Conservation (phyloP, 2,888 invertebrate genomes). For the Cremastinae sp. region DNA sequence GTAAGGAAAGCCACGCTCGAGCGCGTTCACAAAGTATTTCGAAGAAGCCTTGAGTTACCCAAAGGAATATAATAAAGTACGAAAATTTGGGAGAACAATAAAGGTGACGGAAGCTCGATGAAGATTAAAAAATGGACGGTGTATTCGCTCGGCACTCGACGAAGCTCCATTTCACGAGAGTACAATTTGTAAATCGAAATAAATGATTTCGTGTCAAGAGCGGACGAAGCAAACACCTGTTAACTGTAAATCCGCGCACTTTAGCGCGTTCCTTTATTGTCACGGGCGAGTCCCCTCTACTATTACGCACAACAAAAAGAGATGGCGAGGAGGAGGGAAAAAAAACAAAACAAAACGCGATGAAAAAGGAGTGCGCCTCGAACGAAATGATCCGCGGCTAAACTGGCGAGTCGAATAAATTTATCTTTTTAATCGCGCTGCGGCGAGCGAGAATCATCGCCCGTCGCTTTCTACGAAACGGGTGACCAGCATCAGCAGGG, state of each 20-base stretch:
- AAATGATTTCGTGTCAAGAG: conserved; percentile 24
- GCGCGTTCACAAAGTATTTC: too few relatives aligned
- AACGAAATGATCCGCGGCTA: conserved; percentile 7
- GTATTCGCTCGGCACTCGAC: neutral
- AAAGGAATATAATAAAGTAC: too few relatives aligned
- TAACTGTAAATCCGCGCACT: conserved; percentile 41
- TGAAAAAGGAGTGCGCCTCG: neutral
- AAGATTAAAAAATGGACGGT: neutral
- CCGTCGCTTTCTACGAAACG: neutral
- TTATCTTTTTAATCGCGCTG: conserved; percentile 37
- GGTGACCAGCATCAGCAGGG: neutral
- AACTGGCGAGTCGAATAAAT: conserved; percentile 40
- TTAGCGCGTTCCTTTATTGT: conserved; percentile 11
- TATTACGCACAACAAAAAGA: conserved; percentile 6
- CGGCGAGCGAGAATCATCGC: conserved; percentile 17
- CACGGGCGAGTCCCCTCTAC: conserved; percentile 1
- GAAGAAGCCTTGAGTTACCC: too few relatives aligned
- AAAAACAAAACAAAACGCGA: neutral
- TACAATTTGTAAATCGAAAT: conserved; percentile 28
- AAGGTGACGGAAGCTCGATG: neutral
- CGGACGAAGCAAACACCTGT: conserved; percentile 45
- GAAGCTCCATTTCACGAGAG: conserved; percentile 7
- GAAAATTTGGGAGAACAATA: neutral
- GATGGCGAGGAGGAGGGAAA: conserved; percentile 1
- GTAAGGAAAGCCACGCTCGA: neutral